Conservation (phyloP, 2,888 invertebrate genomes). For the Antitype chi region DNA sequence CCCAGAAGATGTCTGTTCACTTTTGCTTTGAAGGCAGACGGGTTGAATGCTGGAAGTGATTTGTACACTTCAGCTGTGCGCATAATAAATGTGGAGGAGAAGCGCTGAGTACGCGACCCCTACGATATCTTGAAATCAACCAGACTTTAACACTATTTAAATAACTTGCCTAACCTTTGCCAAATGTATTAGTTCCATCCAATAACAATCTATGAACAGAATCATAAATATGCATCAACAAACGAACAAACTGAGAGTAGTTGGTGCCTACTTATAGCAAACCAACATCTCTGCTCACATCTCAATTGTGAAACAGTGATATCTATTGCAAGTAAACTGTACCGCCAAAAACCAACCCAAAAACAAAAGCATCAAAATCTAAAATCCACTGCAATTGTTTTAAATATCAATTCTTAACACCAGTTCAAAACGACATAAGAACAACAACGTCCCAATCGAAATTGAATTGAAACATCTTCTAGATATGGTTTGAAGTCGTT, state of each 20-base stretch:
- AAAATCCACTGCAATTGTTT: constrained; percentile 60
- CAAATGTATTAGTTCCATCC: neutral
- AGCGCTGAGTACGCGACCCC: too few species aligned
- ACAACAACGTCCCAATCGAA: constrained; percentile 20
- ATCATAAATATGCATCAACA: constrained; percentile 58
- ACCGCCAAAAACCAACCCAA: constrained; percentile 69
- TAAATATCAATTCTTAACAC: constrained; percentile 28
- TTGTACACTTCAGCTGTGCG: too few species aligned
- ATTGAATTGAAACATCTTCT: constrained; percentile 16
- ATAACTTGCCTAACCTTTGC: neutral
- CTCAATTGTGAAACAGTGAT: constrained; percentile 87
- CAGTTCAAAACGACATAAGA: constrained; percentile 30
- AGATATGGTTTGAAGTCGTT: constrained; percentile 66
- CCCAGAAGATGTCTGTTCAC: too few species aligned
- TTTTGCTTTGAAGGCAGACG: too few species aligned
- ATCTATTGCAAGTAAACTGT: constrained; percentile 71
- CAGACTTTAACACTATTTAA: neutral
- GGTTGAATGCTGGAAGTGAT: too few species aligned
- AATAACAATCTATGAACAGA: constrained; percentile 12
- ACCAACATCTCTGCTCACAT: constrained; percentile 80
- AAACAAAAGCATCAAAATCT: constrained; percentile 33
- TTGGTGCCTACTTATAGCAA: constrained; percentile 75
- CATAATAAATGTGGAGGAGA: too few species aligned
- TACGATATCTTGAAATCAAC: neutral
- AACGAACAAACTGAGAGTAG: constrained; percentile 75